Evolutionary conservation across 23 tunicate species (phyloP).

Genomic region (Ciona savignyi): DNA sequence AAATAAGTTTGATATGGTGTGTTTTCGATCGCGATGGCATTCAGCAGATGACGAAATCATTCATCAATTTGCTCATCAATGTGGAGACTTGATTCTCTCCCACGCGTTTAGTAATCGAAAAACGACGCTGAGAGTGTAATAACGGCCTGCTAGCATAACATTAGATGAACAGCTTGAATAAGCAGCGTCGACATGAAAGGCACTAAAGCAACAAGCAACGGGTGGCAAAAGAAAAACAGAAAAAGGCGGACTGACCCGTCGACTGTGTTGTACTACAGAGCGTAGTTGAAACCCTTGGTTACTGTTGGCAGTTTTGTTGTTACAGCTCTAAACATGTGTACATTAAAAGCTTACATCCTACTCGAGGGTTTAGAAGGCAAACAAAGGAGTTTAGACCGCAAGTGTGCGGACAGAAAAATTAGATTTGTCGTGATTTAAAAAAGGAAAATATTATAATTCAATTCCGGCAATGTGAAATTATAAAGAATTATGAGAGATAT

Average conservation of each 20-base stretch:
- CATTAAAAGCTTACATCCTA: not conserved
- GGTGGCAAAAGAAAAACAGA: not conserved
- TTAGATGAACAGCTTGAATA: not conserved
- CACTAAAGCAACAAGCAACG: not conserved
- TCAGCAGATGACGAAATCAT: no score
- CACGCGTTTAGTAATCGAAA: not conserved
- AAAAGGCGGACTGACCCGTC: not conserved
- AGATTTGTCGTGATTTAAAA: no score
- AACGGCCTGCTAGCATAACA: not conserved
- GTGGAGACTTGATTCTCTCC: not conserved
- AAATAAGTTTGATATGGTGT: no score
- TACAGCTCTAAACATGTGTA: not conserved
- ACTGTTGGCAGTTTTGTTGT: not conserved
- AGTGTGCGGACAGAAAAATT: no score
- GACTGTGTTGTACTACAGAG: no score
- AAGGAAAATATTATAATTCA: no score
- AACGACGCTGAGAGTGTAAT: slow-evolving; percentile 1
- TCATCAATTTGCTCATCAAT: no score
- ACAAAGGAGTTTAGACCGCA: no score
- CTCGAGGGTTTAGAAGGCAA: not conserved
- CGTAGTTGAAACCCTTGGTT: no score
- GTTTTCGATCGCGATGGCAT: no score
- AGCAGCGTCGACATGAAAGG: not conserved
- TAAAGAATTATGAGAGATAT: no score
- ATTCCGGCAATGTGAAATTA: no score